Base-by-base conservation (phyloP, 2,888 invertebrate genomes). In the Abrostola tripartita region DNA sequence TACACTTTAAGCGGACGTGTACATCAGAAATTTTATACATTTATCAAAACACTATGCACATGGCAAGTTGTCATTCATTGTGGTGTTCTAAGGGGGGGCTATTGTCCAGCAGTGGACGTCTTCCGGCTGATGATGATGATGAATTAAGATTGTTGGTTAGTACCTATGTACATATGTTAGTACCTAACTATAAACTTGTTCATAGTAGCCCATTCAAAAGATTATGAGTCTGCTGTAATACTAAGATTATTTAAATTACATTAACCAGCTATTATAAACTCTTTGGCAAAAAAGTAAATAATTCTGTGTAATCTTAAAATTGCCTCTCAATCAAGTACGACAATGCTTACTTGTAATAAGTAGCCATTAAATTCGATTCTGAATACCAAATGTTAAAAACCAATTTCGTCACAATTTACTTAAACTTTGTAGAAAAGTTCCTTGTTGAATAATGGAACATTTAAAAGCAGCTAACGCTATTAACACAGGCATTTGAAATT, bases 401-500 rank as follows among this genome's bases (percentile, higher is more conserved):
- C 12, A 51, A 58, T 63, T 55, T 37, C 49, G n/a, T 47, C 11
- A 36, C 37, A 24, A 59, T 65, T 75, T 65, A 61, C 37, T 59
- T 52, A 44, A 47, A 49, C 51, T 70, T 41, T 10, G n/a, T 61
- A 57, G 51, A 55, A 73, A 70, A 56, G 38, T 59, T 57, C 14
- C 41, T 44, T 35, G 51, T 54, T 73, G 66, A 71, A 71, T 73
- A 76, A 74, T 72, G 60, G 57, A 59, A 37, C 68, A 53, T 53
- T 76, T 63, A 54, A 65, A 70, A 76, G 62, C 54, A 56, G 56
- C 38, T 38, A 71, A 42, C 49, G 54, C 38, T 55, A 67, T 65
- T 75, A 68, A 49, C 65, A 53, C 49, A 56, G 49, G 44, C 63
- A 64, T 69, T 76, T 65, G 53, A 64, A 68, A 66, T 73, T 76